Evolutionary conservation across 2,888 invertebrate genomes (phyloP).

Genomic region (Nomada lathburiana): DNA sequence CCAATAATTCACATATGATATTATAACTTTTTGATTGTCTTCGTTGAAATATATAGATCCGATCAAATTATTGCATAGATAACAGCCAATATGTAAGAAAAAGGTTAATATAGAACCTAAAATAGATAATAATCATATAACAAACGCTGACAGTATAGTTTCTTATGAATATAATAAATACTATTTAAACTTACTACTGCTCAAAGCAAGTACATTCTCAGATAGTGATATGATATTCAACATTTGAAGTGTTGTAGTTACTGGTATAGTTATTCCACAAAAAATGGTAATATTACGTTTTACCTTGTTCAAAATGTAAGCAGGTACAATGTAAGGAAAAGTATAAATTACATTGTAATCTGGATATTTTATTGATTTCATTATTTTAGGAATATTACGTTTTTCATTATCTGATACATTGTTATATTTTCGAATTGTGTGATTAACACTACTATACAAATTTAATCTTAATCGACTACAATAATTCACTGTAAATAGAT

Average conservation of each 20-base stretch:
- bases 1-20: conserved; percentile 71
- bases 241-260: neutral
- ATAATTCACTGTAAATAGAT: neutral
- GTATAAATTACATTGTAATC: conserved; percentile 68
- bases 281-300: conserved; percentile 59
- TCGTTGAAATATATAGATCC: conserved; percentile 71
- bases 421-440: neutral
- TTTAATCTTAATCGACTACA: neutral
- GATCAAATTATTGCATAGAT: conserved; percentile 65
- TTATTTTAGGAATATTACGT: neutral
- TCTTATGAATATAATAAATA: neutral
- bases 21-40: conserved; percentile 56
- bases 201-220: neutral
- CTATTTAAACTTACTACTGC: conserved; percentile 53
- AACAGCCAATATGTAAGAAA: conserved; percentile 48
- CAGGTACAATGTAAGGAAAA: conserved; percentile 51
- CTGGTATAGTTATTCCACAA: conserved; percentile 19
- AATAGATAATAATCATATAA: conserved; percentile 1
- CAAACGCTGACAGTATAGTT: neutral
- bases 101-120: conserved; percentile 43
- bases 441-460: neutral
- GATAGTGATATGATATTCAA: neutral
- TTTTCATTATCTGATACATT: neutral
- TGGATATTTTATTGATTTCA: conserved; percentile 59
- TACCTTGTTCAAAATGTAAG: conserved; percentile 47